Evolutionary conservation across 2,888 invertebrate species (phyloP).

Genomic region (Apoderus coryli): DNA sequence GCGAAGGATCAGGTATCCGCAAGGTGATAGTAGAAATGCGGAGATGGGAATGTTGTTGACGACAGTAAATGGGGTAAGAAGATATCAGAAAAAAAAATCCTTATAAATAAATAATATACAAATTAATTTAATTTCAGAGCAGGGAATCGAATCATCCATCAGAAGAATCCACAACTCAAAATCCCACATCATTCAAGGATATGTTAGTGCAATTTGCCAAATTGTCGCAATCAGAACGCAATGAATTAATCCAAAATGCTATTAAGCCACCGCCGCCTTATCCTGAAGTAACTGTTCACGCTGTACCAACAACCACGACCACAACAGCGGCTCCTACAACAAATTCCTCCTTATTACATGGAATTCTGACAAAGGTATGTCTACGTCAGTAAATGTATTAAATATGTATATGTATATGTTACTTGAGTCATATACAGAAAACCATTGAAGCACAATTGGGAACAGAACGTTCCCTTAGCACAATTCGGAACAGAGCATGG

Average conservation of each 20-base stretch:
- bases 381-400: background rate
- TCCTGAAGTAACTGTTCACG: conserved; percentile 66
- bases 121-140: too few relatives aligned
- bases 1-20: conserved; percentile 41
- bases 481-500: too few relatives aligned
- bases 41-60: conserved; percentile 28
- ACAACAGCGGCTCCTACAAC: conserved; percentile 30
- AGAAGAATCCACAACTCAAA: conserved; percentile 34
- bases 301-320: conserved; percentile 38
- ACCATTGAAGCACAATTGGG: too few relatives aligned
- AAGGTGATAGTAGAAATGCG: conserved; percentile 23
- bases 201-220: conserved; percentile 62
- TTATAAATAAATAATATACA: too few relatives aligned
- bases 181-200: conserved; percentile 47
- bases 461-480: too few relatives aligned
- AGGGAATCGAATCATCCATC: too few relatives aligned
- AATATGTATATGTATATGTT: too few relatives aligned
- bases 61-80: conserved; percentile 26
- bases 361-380: conserved; percentile 56
- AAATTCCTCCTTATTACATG: conserved; percentile 55
- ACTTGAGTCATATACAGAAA: too few relatives aligned
- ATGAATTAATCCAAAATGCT: conserved; percentile 28
- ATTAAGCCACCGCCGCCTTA: conserved; percentile 48
- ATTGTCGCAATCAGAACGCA: conserved; percentile 38
- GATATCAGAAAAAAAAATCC: too few relatives aligned